Percentiles rank a stretch among this genome's conserved stretches.
These are phyloP conservation scores for Muntiacus reevesi DNA, from an alignment of 2,113 vertebrate species.

Conservation along the genomic window DNA sequence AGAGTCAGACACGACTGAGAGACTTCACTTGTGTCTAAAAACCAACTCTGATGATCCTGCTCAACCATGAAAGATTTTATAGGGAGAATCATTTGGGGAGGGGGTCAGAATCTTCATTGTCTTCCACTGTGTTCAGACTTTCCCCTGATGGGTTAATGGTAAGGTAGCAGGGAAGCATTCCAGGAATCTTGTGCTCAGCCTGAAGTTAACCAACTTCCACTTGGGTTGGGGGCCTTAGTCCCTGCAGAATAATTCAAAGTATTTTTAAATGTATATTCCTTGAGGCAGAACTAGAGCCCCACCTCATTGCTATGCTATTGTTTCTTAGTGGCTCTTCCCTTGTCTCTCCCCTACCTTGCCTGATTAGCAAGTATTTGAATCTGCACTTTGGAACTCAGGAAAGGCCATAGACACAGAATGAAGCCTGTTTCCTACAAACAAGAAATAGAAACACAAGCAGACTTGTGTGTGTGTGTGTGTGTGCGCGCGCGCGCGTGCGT, in stretches of 20 bases:
- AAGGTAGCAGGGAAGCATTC: neutral
- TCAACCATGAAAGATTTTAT: neutral
- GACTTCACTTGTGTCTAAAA: neutral
- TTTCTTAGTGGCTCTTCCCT: neutral
- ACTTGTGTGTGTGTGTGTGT: neutral
- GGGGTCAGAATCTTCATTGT: neutral
- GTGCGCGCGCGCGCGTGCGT: accelerated
- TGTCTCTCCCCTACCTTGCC: neutral
- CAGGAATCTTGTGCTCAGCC: neutral
- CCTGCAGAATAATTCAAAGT: neutral
- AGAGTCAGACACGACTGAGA: too few species aligned
- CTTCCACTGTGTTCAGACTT: neutral
- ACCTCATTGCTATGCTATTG: neutral
- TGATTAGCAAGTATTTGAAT: neutral
- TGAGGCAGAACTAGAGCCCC: neutral
- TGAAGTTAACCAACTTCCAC: neutral
- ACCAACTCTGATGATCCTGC: neutral
- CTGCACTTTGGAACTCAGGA: neutral
- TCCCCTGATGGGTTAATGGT: neutral
- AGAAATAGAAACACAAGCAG: neutral
- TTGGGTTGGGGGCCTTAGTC: neutral
- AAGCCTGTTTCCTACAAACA: neutral
- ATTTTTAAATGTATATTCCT: neutral
- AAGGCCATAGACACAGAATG: neutral
- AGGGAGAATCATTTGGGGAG: neutral